Evolutionary conservation across 1,140 invertebrate genomes (phyloP).

Genomic region (Drosophila pallidifrons): DNA sequence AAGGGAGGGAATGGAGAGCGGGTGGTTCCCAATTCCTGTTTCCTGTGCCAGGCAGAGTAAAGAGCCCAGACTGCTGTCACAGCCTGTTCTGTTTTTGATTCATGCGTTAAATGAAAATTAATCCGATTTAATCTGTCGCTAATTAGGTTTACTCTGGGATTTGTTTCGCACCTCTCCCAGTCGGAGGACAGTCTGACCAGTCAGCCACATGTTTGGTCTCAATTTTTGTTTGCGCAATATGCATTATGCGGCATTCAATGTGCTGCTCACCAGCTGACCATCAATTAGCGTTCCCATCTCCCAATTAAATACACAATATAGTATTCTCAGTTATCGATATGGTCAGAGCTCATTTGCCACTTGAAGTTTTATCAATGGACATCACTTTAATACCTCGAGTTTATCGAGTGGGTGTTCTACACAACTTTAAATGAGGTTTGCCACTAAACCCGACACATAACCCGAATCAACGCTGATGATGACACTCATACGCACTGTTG

Average conservation of each 20-base stretch:
- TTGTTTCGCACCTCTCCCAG: conserved; percentile 73
- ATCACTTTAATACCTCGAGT: neutral
- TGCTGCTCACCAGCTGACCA: conserved; percentile 1
- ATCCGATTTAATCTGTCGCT: conserved; percentile 83
- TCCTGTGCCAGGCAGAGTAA: conserved; percentile 55
- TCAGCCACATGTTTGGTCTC: conserved; percentile 38
- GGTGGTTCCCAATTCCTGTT: conserved; percentile 24
- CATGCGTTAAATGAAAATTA: conserved; percentile 83
- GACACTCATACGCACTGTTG: conserved; percentile 83
- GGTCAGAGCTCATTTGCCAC: neutral
- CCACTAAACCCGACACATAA: conserved; percentile 36
- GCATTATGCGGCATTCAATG: conserved; percentile 1
- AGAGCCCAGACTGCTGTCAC: conserved; percentile 47
- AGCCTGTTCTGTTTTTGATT: conserved; percentile 77
- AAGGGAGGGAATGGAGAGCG: neutral
- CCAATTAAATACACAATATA: conserved; percentile 36
- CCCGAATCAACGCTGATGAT: conserved; percentile 72
- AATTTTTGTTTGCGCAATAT: conserved; percentile 29
- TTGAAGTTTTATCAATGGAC: too few relatives aligned
- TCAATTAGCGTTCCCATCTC: conserved; percentile 34
- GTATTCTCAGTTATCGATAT: conserved; percentile 5
- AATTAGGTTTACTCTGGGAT: conserved; percentile 83
- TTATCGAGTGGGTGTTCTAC: neutral
- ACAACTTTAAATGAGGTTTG: conserved; percentile 17
- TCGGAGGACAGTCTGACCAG: neutral